Conservation (phyloP, 2,888 invertebrate genomes). For the Eupithecia vulgata region DNA sequence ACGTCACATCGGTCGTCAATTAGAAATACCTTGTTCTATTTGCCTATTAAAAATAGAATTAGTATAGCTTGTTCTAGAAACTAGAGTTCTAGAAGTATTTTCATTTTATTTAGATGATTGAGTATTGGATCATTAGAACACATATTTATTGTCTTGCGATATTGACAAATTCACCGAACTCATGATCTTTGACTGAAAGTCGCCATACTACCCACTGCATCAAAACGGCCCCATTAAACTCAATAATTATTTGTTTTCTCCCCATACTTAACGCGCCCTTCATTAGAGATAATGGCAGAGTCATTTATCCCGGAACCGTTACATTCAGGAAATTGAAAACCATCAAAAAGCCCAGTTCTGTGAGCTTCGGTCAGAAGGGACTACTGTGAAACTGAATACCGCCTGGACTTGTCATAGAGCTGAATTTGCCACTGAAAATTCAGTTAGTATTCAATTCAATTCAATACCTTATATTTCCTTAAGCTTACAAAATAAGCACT, state of each 20-base stretch:
- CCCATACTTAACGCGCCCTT: slow-evolving; percentile 8
- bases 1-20: too few species aligned
- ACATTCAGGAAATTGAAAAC: slow-evolving; percentile 39
- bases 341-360: slow-evolving; percentile 38
- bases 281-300: slow-evolving; percentile 19
- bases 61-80: too few species aligned
- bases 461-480: too few species aligned
- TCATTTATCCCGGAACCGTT: slow-evolving; percentile 27
- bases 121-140: too few species aligned
- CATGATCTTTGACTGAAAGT: neutral
- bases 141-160: neutral
- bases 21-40: too few species aligned
- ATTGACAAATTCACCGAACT: neutral
- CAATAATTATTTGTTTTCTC: slow-evolving; percentile 9
- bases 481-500: too few species aligned
- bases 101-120: too few species aligned
- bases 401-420: neutral
- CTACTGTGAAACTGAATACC: neutral
- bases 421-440: too few species aligned
- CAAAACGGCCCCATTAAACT: neutral
- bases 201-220: neutral
- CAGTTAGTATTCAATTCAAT: too few species aligned
- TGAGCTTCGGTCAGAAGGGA: slow-evolving; percentile 13
- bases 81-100: too few species aligned
- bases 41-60: too few species aligned